Evolutionary conservation across 2,888 invertebrate genomes (phyloP), one percentile per base, ranked within the genome.

Genomic region (Petrolisthes manimaculis): DNA sequence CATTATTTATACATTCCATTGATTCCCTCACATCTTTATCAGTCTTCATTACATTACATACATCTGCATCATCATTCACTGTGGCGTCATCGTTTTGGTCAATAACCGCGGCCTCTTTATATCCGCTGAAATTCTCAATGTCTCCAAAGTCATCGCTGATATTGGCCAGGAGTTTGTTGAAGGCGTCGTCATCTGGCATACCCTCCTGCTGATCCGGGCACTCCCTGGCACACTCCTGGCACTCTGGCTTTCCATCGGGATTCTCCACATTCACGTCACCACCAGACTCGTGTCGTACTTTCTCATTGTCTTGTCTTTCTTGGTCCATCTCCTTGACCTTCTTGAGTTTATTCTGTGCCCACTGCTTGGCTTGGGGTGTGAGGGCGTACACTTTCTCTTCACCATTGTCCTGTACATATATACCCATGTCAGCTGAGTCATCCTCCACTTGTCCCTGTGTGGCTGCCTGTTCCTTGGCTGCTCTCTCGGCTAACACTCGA

Each of bases 341-440:
- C 69, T 78, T 56, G 6, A 81, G 56, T 53, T 69, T 75, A n/a
- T 79, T 84, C 77, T 81, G 24, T 12, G 88, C 88, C 88, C 88
- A 88, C 37, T 24, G 61, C 37, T 84, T 88, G 79, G 88, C 88
- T 14, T 84, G 81, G 9, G 88, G 84, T 8, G 88, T 88, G 4
- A 88, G 84, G 24, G 88, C 88, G 69, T 88, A 88, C 37, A 81
- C 14, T 37, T 88, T 88, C 69, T 88, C 88, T 4, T 81, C 75
- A 3, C 84, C 88, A 61, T 80, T 81, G 69, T 88, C 84, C 53
- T 88, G 81, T 0, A 88, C 88, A 37, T 84, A 83, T 12, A 88
- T 84, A 6, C 84, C 84, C 80, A 81, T 80, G 75, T 88, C 84
- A 6, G 55, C 14, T 18, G 55, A n/a, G 21, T n/a, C 14, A 21